These are phyloP conservation scores for Rhabdornis inornatus DNA, from an alignment of 2,113 vertebrate species.

Conservation along the genomic window DNA sequence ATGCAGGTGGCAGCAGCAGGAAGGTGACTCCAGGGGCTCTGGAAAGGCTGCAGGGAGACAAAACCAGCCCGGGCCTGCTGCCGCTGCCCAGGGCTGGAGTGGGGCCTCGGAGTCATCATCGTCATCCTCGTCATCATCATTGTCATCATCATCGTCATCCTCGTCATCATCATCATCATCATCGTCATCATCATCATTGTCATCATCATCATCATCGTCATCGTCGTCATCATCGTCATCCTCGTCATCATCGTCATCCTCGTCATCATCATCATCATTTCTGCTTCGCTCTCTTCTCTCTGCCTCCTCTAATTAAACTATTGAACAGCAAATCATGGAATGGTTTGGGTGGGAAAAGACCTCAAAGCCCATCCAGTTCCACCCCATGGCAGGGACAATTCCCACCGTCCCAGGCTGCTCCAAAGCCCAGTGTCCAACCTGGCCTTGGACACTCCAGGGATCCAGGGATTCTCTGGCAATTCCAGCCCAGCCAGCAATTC, in stretches of 20 bases:
- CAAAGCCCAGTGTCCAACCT: no score
- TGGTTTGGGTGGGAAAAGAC: background rate
- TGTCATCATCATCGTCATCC: background rate
- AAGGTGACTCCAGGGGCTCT: background rate
- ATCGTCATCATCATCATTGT: no score
- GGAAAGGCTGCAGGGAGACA: background rate
- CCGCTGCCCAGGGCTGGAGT: background rate
- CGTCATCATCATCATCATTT: no score
- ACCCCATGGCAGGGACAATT: background rate
- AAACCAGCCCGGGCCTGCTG: background rate
- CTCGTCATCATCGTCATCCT: no score
- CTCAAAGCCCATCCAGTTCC: background rate
- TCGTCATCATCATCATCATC: no score
- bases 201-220: background rate
- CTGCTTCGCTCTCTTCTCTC: background rate
- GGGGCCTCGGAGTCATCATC: background rate
- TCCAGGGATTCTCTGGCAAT: no score
- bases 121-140: no score
- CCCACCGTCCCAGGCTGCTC: rapidly evolving
- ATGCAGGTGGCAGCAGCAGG: rapidly evolving
- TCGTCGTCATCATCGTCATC: background rate
- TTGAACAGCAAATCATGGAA: background rate
- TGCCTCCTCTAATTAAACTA: background rate
- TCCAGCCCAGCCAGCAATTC: no score
- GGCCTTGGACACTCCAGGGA: no score